Percentiles rank a stretch among this genome's conserved stretches.
Evolutionary conservation across 1,140 invertebrate genomes (phyloP).

Genomic region (Danaus melanippus): DNA sequence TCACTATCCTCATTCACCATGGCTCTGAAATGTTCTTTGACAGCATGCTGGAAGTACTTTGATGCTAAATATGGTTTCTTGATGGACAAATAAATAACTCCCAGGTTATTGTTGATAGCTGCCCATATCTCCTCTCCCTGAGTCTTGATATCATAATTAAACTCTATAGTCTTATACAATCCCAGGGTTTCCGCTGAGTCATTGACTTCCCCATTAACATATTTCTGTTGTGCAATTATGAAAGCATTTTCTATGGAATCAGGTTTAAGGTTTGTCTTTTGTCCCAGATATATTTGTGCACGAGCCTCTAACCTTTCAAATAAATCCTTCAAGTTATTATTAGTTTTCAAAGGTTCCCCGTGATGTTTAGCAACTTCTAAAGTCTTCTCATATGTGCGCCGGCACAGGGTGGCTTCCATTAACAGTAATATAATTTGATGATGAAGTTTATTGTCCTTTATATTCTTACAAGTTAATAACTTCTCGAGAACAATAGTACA

Average conservation of each 20-base stretch:
- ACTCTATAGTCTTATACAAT: constrained; percentile 63
- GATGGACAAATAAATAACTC: constrained; percentile 88
- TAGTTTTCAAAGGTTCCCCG: constrained; percentile 40
- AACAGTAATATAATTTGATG: constrained; percentile 66
- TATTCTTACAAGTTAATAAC: constrained; percentile 44
- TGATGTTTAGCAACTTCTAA: constrained; percentile 51
- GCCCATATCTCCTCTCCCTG: constrained; percentile 72
- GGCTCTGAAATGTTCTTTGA: constrained; percentile 83
- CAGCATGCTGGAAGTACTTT: constrained; percentile 88
- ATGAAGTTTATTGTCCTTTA: constrained; percentile 57
- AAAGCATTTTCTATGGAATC: constrained; percentile 64
- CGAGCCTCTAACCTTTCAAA: constrained; percentile 67
- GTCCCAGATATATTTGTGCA: constrained; percentile 68
- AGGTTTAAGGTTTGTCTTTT: constrained; percentile 64
- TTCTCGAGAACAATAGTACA: constrained; percentile 82
- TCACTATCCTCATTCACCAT: constrained; percentile 59
- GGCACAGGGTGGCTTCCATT: constrained; percentile 60
- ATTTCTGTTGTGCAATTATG: constrained; percentile 73
- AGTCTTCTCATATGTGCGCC: constrained; percentile 56
- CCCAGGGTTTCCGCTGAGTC: constrained; percentile 71
- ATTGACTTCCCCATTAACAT: constrained; percentile 72
- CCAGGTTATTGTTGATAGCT: constrained; percentile 92
- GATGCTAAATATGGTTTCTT: constrained; percentile 89
- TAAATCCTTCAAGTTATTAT: constrained; percentile 49
- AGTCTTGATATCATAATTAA: constrained; percentile 53